These are phyloP conservation scores for Anabacerthia variegaticeps DNA, from an alignment of 2,797 vertebrate species.

Conservation along the genomic window DNA sequence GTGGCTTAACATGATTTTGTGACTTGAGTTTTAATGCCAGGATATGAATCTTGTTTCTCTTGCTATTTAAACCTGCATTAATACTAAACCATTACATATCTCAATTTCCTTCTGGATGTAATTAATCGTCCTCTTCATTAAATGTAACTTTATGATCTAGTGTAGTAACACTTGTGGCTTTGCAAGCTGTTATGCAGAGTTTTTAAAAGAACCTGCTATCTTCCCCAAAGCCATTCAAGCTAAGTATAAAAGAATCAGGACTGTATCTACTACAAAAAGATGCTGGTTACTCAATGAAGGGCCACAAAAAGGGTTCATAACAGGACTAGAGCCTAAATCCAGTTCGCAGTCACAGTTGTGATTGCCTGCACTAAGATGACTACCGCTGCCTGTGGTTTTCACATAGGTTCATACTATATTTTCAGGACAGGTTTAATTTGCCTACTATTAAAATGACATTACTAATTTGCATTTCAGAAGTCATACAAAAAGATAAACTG, in stretches of 20 bases:
- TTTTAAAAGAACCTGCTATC: background rate
- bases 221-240: background rate
- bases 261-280: background rate
- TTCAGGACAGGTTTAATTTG: background rate
- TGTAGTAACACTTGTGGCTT: background rate
- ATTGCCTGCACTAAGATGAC: background rate
- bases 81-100: background rate
- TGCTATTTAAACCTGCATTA: background rate
- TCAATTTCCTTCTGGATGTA: background rate
- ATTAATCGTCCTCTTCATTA: background rate
- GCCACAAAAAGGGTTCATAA: background rate
- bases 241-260: background rate
- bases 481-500: background rate
- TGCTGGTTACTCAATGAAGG: background rate
- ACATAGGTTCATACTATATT: background rate
- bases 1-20: background rate
- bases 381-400: background rate
- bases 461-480: background rate
- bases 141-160: background rate
- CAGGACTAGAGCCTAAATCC: background rate
- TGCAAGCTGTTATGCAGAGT: background rate
- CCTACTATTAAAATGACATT: background rate
- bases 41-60: background rate
- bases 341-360: background rate
- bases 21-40: background rate